These are phyloP conservation scores for Odobenus rosmarus DNA, from an alignment of 2,113 vertebrate species.

Conservation along the genomic window DNA sequence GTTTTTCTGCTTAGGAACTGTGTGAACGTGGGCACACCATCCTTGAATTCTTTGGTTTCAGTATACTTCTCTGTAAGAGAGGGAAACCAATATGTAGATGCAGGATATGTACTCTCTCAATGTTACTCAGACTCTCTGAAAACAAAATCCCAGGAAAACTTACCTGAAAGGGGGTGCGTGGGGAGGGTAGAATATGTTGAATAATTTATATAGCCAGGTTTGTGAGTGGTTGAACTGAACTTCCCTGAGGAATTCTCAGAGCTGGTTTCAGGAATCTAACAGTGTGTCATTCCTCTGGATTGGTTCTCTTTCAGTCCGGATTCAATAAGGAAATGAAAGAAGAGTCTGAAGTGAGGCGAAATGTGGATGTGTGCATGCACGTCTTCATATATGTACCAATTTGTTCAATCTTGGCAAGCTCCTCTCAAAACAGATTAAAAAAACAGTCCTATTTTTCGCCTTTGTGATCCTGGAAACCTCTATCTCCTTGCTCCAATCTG, in stretches of 20 bases:
- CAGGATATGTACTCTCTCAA: no score
- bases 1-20: neutral
- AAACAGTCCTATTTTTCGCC: neutral
- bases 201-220: no score
- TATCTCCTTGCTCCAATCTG: fast-evolving
- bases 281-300: fast-evolving
- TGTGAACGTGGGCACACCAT: neutral
- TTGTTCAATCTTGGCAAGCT: neutral
- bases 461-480: no score
- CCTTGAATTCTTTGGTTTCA: neutral
- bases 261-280: neutral
- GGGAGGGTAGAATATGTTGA: neutral
- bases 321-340: neutral
- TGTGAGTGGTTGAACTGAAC: neutral
- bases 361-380: no score
- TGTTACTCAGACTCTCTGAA: no score
- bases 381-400: fast-evolving
- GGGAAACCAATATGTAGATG: fast-evolving
- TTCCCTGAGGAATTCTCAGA: fast-evolving
- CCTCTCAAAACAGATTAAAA: neutral
- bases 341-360: neutral
- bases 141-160: neutral
- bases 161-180: no score
- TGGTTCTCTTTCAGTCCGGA: neutral
- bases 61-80: no score